These are phyloP conservation scores for Scyliorhinus canicula DNA, from an alignment of 2,797 vertebrate genomes.

Conservation along the genomic window DNA sequence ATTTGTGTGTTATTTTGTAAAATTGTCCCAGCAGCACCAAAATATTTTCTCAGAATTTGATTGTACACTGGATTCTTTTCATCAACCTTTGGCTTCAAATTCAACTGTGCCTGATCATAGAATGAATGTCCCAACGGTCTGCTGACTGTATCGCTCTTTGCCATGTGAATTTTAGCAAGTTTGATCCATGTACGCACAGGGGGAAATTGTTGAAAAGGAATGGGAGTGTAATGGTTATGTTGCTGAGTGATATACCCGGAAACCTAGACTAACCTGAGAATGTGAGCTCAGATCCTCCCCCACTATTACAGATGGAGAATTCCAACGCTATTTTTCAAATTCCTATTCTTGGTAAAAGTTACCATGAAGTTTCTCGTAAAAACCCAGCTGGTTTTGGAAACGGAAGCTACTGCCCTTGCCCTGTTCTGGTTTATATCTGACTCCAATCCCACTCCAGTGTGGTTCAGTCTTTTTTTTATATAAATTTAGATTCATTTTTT, in stretches of 20 bases:
- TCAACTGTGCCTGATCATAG: neutral
- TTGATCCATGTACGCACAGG: neutral
- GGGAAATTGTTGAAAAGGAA: neutral
- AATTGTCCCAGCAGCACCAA: neutral
- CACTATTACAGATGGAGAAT: neutral
- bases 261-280: neutral
- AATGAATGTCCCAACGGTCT: neutral
- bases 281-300: neutral
- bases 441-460: neutral
- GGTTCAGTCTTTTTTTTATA: too few species aligned
- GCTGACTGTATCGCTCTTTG: neutral
- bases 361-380: neutral
- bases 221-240: neutral
- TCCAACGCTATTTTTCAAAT: neutral
- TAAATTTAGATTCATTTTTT: too few species aligned
- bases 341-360: neutral
- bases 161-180: neutral
- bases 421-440: too few species aligned
- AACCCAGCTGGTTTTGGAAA: neutral
- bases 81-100: neutral
- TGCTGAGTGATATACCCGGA: neutral
- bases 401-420: neutral
- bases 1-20: neutral
- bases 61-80: neutral
- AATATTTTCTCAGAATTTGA: neutral